Percentiles rank a stretch among this genome's conserved stretches.
phyloP scores from a whole-genome alignment of 2,888 invertebrate species.

The Eupithecia subumbrata region DNA sequence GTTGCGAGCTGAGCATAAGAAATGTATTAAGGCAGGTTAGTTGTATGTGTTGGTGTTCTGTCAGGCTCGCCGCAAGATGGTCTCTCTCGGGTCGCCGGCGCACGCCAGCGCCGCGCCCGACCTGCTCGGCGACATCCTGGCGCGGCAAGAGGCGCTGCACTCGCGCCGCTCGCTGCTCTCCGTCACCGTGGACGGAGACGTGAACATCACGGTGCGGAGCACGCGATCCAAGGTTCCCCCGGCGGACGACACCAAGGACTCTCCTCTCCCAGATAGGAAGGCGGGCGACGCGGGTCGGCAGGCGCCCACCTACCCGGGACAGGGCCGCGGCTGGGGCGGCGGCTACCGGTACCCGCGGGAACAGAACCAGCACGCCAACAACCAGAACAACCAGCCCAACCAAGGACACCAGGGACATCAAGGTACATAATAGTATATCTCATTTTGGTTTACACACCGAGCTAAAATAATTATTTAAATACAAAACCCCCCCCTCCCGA shows the following conservation, averaged over 20 bases:
- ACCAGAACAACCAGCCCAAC: constrained; percentile 32
- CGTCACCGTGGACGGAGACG: constrained; percentile 70
- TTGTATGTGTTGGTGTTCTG: neutral
- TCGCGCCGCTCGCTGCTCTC: constrained; percentile 84
- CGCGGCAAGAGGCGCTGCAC: constrained; percentile 88
- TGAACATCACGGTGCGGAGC: constrained; percentile 78
- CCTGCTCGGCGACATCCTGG: constrained; percentile 87
- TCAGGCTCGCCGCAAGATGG: constrained; percentile 80
- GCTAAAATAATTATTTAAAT: no score
- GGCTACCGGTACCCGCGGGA: constrained; percentile 75
- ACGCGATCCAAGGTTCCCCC: neutral
- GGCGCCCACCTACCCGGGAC: constrained; percentile 87
- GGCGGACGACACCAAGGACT: constrained; percentile 6
- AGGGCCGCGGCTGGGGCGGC: constrained; percentile 77
- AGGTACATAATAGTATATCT: neutral
- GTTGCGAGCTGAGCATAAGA: no score
- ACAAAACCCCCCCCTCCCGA: no score
- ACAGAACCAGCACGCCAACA: constrained; percentile 64
- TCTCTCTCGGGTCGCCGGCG: constrained; percentile 69
- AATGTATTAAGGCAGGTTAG: neutral
- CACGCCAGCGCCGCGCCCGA: constrained; percentile 81
- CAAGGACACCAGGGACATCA: constrained; percentile 10
- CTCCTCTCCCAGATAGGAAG: neutral
- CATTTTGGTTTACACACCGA: no score
- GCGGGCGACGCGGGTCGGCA: constrained; percentile 67